Percentiles rank a stretch among this genome's conserved stretches.
Conservation (phyloP, 2,113 vertebrate genomes). For the human (Homo sapiens) region GRCh38 chr3:137230001-137230500, state of each 20-base stretch:
- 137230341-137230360: conserved; percentile 79
- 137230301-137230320: conserved; percentile 63
- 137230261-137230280: conserved; percentile 53
- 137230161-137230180: conserved; percentile 18
- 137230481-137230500: conserved; percentile 78
- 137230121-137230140: neutral
- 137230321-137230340: conserved; percentile 76
- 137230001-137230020: neutral
- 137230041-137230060: neutral
- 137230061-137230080: neutral
- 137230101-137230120: conserved; percentile 13
- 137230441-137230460: conserved; percentile 78
- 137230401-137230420: conserved; percentile 75
- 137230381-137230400: conserved; percentile 80
- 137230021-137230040: neutral
- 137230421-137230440: conserved; percentile 80
- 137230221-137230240: neutral
- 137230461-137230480: conserved; percentile 81
- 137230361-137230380: conserved; percentile 80
- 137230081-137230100: conserved; percentile 31
- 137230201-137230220: conserved; percentile 19
- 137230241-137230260: neutral
- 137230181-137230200: conserved; percentile 36
- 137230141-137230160: neutral
- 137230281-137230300: conserved; percentile 47